These are phyloP conservation scores for Orcinus orca DNA, from an alignment of 2,113 vertebrate species.

Conservation along the genomic window DNA sequence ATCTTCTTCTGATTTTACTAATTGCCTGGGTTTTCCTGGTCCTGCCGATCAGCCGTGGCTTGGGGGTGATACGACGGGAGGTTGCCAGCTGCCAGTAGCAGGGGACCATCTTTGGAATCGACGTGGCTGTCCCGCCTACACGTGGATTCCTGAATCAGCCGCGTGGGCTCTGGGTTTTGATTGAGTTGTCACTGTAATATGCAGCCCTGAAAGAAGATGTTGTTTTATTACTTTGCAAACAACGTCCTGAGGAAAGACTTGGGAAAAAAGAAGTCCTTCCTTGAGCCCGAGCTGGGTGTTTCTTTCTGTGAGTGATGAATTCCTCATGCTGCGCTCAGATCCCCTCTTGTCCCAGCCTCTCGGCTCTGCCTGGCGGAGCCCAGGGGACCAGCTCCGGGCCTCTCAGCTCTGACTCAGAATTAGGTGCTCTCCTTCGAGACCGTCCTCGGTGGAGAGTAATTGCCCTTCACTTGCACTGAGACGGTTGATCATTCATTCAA, in stretches of 20 bases:
- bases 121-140: fast-evolving
- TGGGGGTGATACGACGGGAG: neutral
- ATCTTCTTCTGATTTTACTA: neutral
- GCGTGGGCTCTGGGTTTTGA: fast-evolving
- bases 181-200: neutral
- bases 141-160: fast-evolving
- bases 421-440: neutral
- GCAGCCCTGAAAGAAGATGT: neutral
- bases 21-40: neutral
- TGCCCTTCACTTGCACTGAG: neutral
- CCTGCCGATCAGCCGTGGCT: fast-evolving
- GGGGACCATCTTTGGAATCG: fast-evolving
- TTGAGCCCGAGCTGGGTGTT: fast-evolving
- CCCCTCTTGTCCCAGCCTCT: fast-evolving
- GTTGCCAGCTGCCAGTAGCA: fast-evolving
- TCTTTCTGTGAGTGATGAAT: neutral
- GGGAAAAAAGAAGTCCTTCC: neutral
- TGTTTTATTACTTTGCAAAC: neutral
- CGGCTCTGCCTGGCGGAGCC: fast-evolving
- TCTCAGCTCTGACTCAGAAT: neutral
- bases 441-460: neutral
- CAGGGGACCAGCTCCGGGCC: neutral
- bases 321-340: fast-evolving
- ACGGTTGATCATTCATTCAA: neutral
- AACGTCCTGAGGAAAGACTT: neutral